Evolutionary conservation across 2,888 invertebrate species (phyloP).

Genomic region (Himalopsyche kuldschensis): DNA sequence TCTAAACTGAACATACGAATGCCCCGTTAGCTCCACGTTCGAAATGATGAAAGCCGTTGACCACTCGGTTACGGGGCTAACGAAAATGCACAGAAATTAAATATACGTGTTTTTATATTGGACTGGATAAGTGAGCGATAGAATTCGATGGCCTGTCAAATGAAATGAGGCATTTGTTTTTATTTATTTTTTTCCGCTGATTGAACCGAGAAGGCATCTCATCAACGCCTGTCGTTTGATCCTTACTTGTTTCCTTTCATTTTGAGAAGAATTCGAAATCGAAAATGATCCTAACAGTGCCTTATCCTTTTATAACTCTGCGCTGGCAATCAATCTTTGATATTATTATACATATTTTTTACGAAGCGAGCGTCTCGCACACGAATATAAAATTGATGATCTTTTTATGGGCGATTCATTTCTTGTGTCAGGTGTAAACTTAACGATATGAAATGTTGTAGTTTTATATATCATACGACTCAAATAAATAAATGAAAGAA

Average conservation of each 20-base stretch:
- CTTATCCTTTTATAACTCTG: background rate
- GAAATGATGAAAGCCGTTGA: no score
- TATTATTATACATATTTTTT: background rate
- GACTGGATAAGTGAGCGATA: background rate
- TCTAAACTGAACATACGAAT: no score
- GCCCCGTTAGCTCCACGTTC: no score
- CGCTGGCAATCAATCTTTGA: background rate
- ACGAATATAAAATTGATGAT: background rate
- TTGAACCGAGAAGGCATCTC: slow-evolving; percentile 17
- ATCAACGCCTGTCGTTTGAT: slow-evolving; percentile 25
- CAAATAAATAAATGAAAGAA: no score
- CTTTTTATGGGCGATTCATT: background rate
- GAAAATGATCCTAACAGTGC: background rate
- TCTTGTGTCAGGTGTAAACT: background rate
- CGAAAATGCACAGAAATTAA: no score
- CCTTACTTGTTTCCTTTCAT: background rate
- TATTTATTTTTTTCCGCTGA: slow-evolving; percentile 4
- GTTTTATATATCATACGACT: no score
- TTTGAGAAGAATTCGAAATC: background rate
- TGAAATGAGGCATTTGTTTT: background rate
- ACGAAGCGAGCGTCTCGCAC: background rate
- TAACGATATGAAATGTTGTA: no score
- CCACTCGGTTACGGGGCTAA: no score
- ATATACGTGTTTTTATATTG: background rate
- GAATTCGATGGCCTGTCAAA: background rate